Evolutionary conservation across 1,140 invertebrate genomes (phyloP), one percentile per base, ranked within the genome.

Genomic region (Plodia interpunctella): DNA sequence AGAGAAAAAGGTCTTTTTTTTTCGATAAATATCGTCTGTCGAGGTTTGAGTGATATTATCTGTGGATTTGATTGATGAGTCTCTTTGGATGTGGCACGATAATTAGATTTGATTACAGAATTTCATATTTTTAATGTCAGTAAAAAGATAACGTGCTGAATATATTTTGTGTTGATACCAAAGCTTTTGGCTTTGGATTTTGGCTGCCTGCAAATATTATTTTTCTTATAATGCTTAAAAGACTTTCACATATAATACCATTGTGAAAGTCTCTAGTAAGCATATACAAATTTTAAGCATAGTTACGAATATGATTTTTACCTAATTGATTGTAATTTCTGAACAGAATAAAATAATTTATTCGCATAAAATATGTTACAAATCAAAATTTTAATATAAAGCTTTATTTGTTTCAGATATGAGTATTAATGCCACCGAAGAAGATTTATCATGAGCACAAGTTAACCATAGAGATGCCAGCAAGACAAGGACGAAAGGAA

Each of bases 371-470:
- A n/a, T n/a, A n/a, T n/a, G 21, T 2, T 25, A 2, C 5, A n/a
- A 25, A 13, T 2, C 13, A 25, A 25, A 25, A 25, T 13, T 25
- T 53, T 25, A 25, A 53, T 28, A 57, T 55, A n/a, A 51, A 17
- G 17, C 57, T 58, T 62, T 54, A 54, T 60, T 70, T 63, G 68
- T 70, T 70, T 35, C 68, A 70, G 68, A 67, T 67, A 18, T 35
- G 18, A 49, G 44, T 20, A 50, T 25, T 25, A 25, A 25, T 53
- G 21, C 13, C 18, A 53, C 13, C 4, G 17, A 5, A 60, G 38
- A 60, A 60, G 38, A 49, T 28, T 19, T 9, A 25, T 38, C 30
- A 35, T 54, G 32, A 52, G 32, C 13, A 5, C 13, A n/a, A 52
- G 20, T 17, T 25, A 50, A 49, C 10, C 20, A 18, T 19, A 20